These are phyloP conservation scores for Stenopsyche tienmushanensis DNA, from an alignment of 1,140 invertebrate genomes.

Conservation along the genomic window DNA sequence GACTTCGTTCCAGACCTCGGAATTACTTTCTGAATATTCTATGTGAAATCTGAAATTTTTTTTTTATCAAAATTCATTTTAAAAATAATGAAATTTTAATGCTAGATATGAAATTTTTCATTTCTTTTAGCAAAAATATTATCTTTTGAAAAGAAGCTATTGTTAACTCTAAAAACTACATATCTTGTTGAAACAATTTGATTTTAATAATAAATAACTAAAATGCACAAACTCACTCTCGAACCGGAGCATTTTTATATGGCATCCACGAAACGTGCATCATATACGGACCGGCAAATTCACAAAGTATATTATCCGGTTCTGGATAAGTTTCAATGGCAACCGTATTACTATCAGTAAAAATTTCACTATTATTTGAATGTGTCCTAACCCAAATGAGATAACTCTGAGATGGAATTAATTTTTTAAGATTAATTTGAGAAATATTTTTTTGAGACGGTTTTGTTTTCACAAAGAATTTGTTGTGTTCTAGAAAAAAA, in stretches of 20 bases:
- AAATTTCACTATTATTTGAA: slow-evolving; percentile 65
- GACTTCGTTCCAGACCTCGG: slow-evolving; percentile 48
- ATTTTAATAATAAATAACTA: not conserved
- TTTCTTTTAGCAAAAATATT: not conserved
- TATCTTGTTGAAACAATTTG: slow-evolving; percentile 6
- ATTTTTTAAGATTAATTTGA: slow-evolving; percentile 24
- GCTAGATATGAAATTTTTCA: no score
- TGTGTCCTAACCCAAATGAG: slow-evolving; percentile 69
- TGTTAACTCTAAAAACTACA: not conserved
- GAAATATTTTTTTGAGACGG: slow-evolving; percentile 39
- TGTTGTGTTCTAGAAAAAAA: slow-evolving; percentile 48
- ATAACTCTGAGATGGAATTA: slow-evolving; percentile 59
- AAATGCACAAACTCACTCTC: slow-evolving; percentile 8
- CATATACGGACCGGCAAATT: slow-evolving; percentile 56
- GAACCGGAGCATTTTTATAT: slow-evolving; percentile 22
- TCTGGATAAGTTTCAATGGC: slow-evolving; percentile 67
- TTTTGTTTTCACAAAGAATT: slow-evolving; percentile 49
- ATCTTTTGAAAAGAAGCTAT: not conserved
- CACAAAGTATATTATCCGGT: slow-evolving; percentile 63
- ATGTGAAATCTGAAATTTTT: slow-evolving; percentile 44
- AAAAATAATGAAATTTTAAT: slow-evolving; percentile 27
- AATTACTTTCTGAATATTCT: slow-evolving; percentile 46
- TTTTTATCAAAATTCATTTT: no score
- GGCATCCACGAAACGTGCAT: slow-evolving; percentile 66
- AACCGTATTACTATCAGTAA: slow-evolving; percentile 63